These are phyloP conservation scores for Drosophila villosipedis DNA, from an alignment of 2,888 invertebrate species.

Conservation along the genomic window DNA sequence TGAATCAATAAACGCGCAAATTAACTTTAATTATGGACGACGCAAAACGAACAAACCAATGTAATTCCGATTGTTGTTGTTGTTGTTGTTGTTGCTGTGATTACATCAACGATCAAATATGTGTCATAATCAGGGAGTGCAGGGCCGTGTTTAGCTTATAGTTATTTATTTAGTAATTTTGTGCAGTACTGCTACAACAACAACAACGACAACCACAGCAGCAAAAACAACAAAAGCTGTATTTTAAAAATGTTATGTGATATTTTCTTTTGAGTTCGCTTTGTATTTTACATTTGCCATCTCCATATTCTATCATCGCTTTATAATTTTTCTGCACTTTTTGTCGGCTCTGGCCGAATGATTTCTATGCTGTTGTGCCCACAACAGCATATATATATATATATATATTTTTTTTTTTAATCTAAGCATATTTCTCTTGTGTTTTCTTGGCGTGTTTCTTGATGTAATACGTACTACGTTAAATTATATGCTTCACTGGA, in stretches of 20 bases:
- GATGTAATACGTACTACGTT: slow-evolving; percentile 22
- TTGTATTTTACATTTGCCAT: background rate
- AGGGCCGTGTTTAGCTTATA: slow-evolving; percentile 18
- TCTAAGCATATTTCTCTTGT: slow-evolving; percentile 10
- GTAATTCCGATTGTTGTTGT: slow-evolving; percentile 23
- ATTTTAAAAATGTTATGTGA: slow-evolving; percentile 8
- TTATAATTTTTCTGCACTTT: slow-evolving; percentile 16
- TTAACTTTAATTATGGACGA: slow-evolving; percentile 61
- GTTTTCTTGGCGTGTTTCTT: slow-evolving; percentile 16
- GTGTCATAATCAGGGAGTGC: slow-evolving; percentile 26
- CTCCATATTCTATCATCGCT: slow-evolving; percentile 7
- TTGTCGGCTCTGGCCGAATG: slow-evolving; percentile 23
- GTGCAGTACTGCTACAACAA: slow-evolving; percentile 3
- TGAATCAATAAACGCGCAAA: slow-evolving; percentile 56
- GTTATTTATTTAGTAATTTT: slow-evolving; percentile 27
- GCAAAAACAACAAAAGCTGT: slow-evolving; percentile 12
- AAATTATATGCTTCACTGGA: slow-evolving; percentile 55
- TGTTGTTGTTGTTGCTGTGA: slow-evolving; percentile 30
- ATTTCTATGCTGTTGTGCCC: slow-evolving; percentile 25
- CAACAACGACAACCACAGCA: background rate
- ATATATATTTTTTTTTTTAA: background rate
- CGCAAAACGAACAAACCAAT: slow-evolving; percentile 22
- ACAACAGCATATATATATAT: background rate
- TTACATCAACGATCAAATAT: slow-evolving; percentile 54
- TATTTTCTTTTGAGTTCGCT: background rate